These are phyloP conservation scores for Vireo griseus DNA, from an alignment of 2,797 vertebrate species.

Conservation along the genomic window DNA sequence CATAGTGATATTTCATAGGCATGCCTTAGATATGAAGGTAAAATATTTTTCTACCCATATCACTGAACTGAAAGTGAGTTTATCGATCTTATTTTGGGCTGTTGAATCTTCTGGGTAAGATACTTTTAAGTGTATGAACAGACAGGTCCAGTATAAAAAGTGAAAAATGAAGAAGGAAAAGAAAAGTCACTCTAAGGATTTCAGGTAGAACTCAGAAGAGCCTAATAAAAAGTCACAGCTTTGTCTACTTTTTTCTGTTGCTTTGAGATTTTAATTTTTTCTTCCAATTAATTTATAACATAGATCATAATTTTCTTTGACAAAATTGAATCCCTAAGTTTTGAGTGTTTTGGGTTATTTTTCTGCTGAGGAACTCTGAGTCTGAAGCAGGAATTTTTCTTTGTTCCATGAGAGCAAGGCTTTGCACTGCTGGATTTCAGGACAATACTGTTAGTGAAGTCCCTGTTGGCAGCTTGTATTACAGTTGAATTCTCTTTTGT, in stretches of 20 bases:
- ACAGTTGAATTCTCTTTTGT: neutral
- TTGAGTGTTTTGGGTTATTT: neutral
- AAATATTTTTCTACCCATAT: neutral
- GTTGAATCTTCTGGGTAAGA: neutral
- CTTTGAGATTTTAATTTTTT: neutral
- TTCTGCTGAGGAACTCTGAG: neutral
- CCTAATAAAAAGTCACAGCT: neutral
- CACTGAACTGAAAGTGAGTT: neutral
- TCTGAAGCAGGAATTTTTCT: neutral
- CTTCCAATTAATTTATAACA: neutral
- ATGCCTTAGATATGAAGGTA: neutral
- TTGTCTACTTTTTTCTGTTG: neutral
- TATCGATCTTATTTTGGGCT: neutral
- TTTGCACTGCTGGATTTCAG: neutral
- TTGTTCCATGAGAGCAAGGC: neutral
- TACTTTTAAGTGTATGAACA: neutral
- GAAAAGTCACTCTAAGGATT: neutral
- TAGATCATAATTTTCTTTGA: neutral
- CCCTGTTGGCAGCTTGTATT: neutral
- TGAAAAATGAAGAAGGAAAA: neutral
- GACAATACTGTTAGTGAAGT: neutral
- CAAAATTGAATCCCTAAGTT: neutral
- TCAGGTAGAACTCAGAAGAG: neutral
- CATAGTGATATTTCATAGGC: neutral
- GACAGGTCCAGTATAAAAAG: neutral